phyloP scores from a whole-genome alignment of 2,888 invertebrate species.

The Odiellus spinosus region DNA sequence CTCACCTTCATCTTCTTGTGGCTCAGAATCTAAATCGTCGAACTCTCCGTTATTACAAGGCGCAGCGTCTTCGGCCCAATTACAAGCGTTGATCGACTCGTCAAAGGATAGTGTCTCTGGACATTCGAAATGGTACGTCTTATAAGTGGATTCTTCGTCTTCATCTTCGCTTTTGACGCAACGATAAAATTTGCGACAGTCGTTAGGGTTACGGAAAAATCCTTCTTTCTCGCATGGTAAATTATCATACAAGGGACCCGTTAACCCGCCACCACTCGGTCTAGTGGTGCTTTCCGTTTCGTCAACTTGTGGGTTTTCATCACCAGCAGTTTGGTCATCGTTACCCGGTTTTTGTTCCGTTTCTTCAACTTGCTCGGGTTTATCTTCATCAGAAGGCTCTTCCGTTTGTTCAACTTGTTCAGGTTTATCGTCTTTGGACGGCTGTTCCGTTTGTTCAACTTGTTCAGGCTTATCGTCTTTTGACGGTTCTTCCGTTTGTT shows the following conservation, averaged over 20 bases:
- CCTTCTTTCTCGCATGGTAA: conserved; percentile 12
- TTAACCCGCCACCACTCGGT: no score
- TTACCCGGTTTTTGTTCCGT: no score
- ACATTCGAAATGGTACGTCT: conserved; percentile 11
- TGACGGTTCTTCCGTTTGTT: no score
- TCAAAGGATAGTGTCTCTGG: conserved; percentile 10
- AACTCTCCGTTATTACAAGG: neutral
- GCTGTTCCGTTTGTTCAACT: no score
- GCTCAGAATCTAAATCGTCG: neutral
- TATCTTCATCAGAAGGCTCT: no score
- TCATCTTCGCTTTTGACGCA: conserved; percentile 7
- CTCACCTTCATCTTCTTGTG: neutral
- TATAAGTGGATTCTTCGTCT: conserved; percentile 4
- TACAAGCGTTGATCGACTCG: conserved; percentile 2
- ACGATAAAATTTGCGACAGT: conserved; percentile 36
- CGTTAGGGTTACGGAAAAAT: conserved; percentile 15
- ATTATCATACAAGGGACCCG: neutral
- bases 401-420: no score
- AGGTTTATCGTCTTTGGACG: no score
- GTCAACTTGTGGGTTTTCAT: no score
- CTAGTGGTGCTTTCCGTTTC: no score
- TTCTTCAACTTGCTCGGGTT: no score
- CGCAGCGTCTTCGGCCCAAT: neutral
- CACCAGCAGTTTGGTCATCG: no score
- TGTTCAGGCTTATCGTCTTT: no score